Evolutionary conservation across 2,113 vertebrate species (phyloP).

Genomic region (Piliocolobus tephrosceles): DNA sequence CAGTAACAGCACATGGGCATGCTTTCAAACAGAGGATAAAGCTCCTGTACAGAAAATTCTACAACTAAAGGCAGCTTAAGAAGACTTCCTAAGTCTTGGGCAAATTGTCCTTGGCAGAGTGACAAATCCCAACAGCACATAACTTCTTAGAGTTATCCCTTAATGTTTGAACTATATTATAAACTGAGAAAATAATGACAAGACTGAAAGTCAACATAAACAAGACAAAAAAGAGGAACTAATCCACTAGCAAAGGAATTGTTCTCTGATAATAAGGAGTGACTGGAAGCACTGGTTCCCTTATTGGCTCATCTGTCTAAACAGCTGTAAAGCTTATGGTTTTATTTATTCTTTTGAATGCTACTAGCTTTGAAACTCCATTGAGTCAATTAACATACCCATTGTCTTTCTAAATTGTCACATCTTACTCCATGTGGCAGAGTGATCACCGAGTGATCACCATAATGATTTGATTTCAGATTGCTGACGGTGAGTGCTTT

Average conservation of each 20-base stretch:
- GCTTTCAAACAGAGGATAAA: conserved; percentile 23
- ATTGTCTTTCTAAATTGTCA: conserved; percentile 77
- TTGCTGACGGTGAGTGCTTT: conserved; percentile 12
- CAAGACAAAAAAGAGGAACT: conserved; percentile 39
- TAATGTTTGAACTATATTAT: conserved; percentile 9
- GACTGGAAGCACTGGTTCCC: conserved; percentile 58
- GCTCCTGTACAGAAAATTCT: neutral
- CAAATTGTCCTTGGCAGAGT: conserved; percentile 45
- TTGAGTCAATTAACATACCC: conserved; percentile 69
- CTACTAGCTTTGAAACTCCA: conserved; percentile 70
- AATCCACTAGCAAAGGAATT: conserved; percentile 41
- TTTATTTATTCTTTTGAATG: conserved; percentile 78
- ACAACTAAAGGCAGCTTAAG: neutral
- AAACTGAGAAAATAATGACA: conserved; percentile 22
- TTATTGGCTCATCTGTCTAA: conserved; percentile 71
- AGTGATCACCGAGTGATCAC: conserved; percentile 33
- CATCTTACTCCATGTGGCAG: conserved; percentile 55
- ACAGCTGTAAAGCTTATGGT: conserved; percentile 69
- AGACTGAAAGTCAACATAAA: neutral
- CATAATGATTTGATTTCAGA: conserved; percentile 53
- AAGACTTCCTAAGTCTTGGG: neutral
- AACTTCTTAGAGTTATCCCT: conserved; percentile 38
- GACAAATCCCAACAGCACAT: conserved; percentile 35
- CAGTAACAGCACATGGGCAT: neutral
- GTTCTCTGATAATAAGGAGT: conserved; percentile 61